Conservation (phyloP, 1,140 invertebrate species). For the Drosophila oshimai region DNA sequence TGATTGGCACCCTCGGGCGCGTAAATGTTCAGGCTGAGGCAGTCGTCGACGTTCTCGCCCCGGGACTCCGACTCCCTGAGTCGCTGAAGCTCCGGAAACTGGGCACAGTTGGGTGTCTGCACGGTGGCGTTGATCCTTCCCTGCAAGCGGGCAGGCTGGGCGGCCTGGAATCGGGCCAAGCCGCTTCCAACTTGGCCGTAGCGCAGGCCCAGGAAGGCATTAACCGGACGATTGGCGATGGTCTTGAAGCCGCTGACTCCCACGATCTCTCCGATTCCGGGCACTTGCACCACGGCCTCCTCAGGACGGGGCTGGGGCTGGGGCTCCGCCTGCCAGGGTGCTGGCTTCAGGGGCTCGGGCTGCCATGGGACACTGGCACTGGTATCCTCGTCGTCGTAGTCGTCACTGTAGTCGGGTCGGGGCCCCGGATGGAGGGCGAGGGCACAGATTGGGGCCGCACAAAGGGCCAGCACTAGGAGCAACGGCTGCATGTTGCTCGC, state of each 20-base stretch:
- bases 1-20: constrained; percentile 36
- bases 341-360: constrained; percentile 34
- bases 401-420: constrained; percentile 11
- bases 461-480: constrained; percentile 32
- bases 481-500: constrained; percentile 59
- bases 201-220: constrained; percentile 68
- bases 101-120: constrained; percentile 56
- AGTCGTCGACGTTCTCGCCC: constrained; percentile 69
- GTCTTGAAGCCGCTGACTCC: constrained; percentile 43
- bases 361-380: neutral
- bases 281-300: constrained; percentile 26
- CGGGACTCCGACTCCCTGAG: constrained; percentile 43
- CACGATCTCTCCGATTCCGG: constrained; percentile 52
- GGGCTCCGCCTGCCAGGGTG: constrained; percentile 20
- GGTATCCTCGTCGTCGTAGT: constrained; percentile 19
- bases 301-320: neutral
- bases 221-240: constrained; percentile 53
- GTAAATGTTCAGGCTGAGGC: constrained; percentile 65
- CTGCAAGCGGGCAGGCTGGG: constrained; percentile 21
- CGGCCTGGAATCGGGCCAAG: constrained; percentile 64
- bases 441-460: constrained; percentile 8
- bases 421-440: neutral
- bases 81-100: constrained; percentile 63
- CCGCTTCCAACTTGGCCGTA: constrained; percentile 58
- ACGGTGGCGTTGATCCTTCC: constrained; percentile 49